Evolutionary conservation across 2,888 invertebrate species (phyloP).

Genomic region (Megastigmus dorsalis): DNA sequence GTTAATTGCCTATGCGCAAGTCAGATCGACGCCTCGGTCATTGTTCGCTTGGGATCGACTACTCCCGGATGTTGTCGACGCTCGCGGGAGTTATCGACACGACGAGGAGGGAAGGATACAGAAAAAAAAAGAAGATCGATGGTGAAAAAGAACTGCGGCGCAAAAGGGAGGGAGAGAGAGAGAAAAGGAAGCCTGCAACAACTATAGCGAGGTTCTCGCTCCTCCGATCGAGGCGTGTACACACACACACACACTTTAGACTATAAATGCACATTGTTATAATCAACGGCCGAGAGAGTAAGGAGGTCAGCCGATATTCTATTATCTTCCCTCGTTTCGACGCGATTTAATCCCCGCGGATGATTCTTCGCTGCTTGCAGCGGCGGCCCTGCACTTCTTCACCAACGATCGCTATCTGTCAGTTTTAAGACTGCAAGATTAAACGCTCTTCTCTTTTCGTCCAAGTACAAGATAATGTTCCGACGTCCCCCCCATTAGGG

Average conservation of each 20-base stretch:
- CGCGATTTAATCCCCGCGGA: neutral
- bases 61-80: constrained; percentile 34
- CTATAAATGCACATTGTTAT: constrained; percentile 33
- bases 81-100: constrained; percentile 34
- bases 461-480: no score
- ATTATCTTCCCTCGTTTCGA: constrained; percentile 22
- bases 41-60: constrained; percentile 23
- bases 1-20: constrained; percentile 12
- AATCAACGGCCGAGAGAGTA: constrained; percentile 21
- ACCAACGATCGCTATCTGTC: neutral
- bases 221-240: no score
- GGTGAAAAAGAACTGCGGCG: constrained; percentile 10
- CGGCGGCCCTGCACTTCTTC: neutral
- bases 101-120: neutral
- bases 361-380: neutral
- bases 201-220: neutral
- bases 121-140: no score
- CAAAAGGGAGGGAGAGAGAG: neutral
- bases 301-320: constrained; percentile 45
- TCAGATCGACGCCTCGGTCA: constrained; percentile 24
- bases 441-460: no score
- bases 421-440: no score
- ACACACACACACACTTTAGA: no score
- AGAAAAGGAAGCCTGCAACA: neutral
- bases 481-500: no score